Conservation (phyloP, 2,113 vertebrate species). For the Lasiurus cinereus region DNA sequence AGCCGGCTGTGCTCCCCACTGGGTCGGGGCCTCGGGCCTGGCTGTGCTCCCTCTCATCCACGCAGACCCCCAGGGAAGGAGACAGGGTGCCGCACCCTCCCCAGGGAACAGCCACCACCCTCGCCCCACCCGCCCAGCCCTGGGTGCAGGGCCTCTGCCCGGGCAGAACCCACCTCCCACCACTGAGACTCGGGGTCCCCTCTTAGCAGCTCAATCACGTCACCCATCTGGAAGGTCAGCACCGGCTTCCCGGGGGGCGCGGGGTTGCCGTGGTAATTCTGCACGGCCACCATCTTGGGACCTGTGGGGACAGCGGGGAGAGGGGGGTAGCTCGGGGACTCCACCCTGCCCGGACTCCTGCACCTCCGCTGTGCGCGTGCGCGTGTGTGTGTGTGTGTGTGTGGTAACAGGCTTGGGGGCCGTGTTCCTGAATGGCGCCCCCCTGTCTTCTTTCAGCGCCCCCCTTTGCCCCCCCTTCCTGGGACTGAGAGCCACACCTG, state of each 20-base stretch:
- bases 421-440: too few relatives aligned
- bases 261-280: slow-evolving; percentile 95
- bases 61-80: accelerated
- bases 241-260: slow-evolving; percentile 91
- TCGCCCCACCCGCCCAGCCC: neutral
- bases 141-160: neutral
- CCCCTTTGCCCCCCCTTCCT: too few relatives aligned
- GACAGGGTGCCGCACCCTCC: too few relatives aligned
- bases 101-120: too few relatives aligned
- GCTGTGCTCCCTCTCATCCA: accelerated
- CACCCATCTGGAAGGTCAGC: slow-evolving; percentile 94
- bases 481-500: accelerated
- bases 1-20: too few relatives aligned
- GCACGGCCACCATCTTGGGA: slow-evolving; percentile 97
- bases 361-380: too few relatives aligned
- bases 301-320: slow-evolving; percentile 83
- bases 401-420: too few relatives aligned
- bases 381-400: too few relatives aligned
- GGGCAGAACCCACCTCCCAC: slow-evolving; percentile 94
- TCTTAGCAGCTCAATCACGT: slow-evolving; percentile 95
- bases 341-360: accelerated
- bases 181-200: slow-evolving; percentile 95
- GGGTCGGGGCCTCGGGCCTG: accelerated
- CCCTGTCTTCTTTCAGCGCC: accelerated
- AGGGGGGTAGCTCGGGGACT: accelerated